Conservation (phyloP, 2,888 invertebrate species). For the Allolobophora icterica region DNA sequence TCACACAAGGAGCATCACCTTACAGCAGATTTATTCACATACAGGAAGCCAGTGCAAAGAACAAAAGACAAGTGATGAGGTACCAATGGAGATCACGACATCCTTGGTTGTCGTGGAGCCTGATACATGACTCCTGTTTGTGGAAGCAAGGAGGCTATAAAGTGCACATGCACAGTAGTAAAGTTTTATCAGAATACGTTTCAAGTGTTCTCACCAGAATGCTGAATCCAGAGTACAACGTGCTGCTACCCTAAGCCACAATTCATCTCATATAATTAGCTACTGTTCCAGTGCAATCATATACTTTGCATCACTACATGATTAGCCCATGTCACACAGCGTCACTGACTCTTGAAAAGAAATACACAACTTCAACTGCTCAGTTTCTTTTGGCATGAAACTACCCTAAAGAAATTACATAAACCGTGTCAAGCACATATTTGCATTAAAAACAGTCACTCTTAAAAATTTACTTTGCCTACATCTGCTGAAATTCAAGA, state of each 20-base stretch:
- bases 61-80: too few relatives aligned
- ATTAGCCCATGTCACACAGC: neutral
- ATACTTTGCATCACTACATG: neutral
- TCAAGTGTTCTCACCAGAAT: neutral
- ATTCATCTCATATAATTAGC: neutral
- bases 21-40: neutral
- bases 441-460: neutral
- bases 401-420: neutral
- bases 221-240: neutral
- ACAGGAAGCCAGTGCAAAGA: neutral
- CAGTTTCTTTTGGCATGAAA: neutral
- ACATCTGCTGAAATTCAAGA: neutral
- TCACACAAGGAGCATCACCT: neutral
- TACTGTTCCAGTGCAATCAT: neutral
- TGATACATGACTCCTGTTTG: too few relatives aligned
- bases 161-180: neutral
- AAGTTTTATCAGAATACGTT: neutral
- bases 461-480: neutral
- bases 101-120: too few relatives aligned
- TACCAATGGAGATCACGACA: too few relatives aligned
- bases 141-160: neutral
- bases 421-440: neutral
- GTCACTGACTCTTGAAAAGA: neutral
- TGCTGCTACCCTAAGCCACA: neutral
- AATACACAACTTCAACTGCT: neutral